Evolutionary conservation across 2,888 invertebrate species (phyloP), one percentile per base, ranked within the genome.

Genomic region (Drosophila mimica): DNA sequence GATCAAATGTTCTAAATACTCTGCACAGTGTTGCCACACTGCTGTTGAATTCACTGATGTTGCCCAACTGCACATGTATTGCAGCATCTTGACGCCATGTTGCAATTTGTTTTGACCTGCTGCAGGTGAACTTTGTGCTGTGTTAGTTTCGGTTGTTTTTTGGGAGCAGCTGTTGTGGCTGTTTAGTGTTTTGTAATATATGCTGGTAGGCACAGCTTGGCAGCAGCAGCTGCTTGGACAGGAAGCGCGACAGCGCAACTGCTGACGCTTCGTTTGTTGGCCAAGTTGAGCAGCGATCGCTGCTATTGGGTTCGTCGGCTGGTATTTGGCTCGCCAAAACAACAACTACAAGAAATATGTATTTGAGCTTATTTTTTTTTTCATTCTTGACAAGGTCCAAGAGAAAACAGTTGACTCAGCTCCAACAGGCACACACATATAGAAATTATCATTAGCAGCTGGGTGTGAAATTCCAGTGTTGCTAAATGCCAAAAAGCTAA

Each of bases 331-430:
- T 57, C 61, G 59, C 31, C 60, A 43, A 43, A 46, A 25, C 20
- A 46, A 46, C 46, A 46, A 53, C 66, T 53, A 20, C 34, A 60
- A 57, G 54, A 57, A 65, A 60, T 63, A 54, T 52, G 36, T n/a
- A 36, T 70, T 20, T 17, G 38, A 56, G 28, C 56, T 52, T 30
- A 33, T 43, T 20, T 57, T 7, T 30, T 71, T 34, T 60, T 69
- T 54, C 56, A 63, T 71, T 77, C 72, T 76, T 73, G 89, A 70
- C 87, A 70, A 87, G 79, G 74, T 72, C 70, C 51, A 68, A 70
- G 64, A 67, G 78, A 81, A 86, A 86, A 81, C 63, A 46, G 73
- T 81, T 76, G 78, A 81, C 48, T 83, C 79, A 89, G 87, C 81
- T 57, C 33, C 56, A 20, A 33, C 43, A 40, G 7, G n/a, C 34